These are phyloP conservation scores for Lasioglossum albipes DNA, from an alignment of 1,140 invertebrate genomes.

Conservation along the genomic window DNA sequence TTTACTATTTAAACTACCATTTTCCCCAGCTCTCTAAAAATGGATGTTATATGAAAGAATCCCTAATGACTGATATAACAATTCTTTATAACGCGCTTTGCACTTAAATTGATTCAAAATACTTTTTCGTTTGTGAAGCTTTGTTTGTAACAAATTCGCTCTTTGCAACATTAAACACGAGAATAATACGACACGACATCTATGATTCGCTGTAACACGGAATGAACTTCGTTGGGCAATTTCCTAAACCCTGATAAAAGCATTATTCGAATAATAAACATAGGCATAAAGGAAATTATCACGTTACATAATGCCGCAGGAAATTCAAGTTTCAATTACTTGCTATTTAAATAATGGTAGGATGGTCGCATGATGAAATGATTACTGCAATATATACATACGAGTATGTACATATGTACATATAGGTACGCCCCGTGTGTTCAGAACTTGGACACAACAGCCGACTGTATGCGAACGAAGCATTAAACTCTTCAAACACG, in stretches of 20 bases:
- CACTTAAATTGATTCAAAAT: too few species aligned
- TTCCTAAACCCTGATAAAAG: background rate
- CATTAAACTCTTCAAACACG: slow-evolving; percentile 24
- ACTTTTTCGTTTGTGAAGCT: too few species aligned
- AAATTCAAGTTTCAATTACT: slow-evolving; percentile 44
- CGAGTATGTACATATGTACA: too few species aligned
- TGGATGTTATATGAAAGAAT: too few species aligned
- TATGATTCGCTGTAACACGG: background rate
- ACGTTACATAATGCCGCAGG: slow-evolving; percentile 25
- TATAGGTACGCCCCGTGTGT: background rate
- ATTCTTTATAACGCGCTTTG: too few species aligned
- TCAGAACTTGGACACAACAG: background rate
- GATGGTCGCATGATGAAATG: slow-evolving; percentile 27
- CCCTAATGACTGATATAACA: too few species aligned
- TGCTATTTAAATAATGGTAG: slow-evolving; percentile 30
- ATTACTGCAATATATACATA: slow-evolving; percentile 21
- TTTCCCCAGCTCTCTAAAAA: too few species aligned
- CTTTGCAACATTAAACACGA: background rate
- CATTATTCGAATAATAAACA: background rate
- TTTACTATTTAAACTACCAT: too few species aligned
- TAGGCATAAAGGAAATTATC: background rate
- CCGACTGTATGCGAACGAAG: background rate
- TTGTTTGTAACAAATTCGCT: too few species aligned
- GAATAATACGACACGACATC: background rate
- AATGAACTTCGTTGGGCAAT: slow-evolving; percentile 2